These are phyloP conservation scores for Stichodactyla helianthus DNA, from an alignment of 64 coral and sea anemone species.

Conservation along the genomic window DNA sequence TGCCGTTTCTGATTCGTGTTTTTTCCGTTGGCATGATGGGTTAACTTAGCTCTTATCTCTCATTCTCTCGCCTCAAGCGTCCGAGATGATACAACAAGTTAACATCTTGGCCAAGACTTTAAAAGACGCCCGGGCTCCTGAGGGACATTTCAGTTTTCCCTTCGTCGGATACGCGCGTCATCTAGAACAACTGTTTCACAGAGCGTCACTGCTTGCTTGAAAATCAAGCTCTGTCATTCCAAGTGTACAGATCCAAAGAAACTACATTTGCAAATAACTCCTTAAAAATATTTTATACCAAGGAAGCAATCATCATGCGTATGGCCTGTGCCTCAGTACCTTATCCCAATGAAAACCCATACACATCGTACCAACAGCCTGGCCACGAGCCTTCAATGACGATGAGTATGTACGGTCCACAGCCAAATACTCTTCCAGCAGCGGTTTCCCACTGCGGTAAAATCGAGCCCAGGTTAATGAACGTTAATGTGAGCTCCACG, in stretches of 20 bases:
- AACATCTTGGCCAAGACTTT: conserved; percentile 14
- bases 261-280: background rate
- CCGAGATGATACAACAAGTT: conserved; percentile 15
- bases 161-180: background rate
- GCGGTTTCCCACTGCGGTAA: conserved; percentile 48
- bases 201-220: conserved; percentile 13
- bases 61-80: conserved; percentile 26
- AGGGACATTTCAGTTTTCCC: background rate
- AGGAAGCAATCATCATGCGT: background rate
- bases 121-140: conserved; percentile 7
- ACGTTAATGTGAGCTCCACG: conserved; percentile 43
- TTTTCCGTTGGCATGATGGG: conserved; percentile 26
- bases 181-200: conserved; percentile 22
- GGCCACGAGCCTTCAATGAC: conserved; percentile 28
- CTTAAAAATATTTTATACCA: too few relatives aligned
- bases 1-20: conserved; percentile 25
- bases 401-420: conserved; percentile 37
- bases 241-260: conserved; percentile 29
- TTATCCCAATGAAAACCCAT: conserved; percentile 47
- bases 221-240: background rate
- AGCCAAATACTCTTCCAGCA: conserved; percentile 11
- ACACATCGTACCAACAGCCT: conserved; percentile 37
- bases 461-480: conserved; percentile 50
- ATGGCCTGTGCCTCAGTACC: conserved; percentile 29
- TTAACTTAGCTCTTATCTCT: conserved; percentile 27